A percentile compares a stretch with the other conserved stretches of the same genome.
These are phyloP conservation scores for Nymphicus hollandicus DNA, from an alignment of 2,113 vertebrate genomes.

Conservation along the genomic window DNA sequence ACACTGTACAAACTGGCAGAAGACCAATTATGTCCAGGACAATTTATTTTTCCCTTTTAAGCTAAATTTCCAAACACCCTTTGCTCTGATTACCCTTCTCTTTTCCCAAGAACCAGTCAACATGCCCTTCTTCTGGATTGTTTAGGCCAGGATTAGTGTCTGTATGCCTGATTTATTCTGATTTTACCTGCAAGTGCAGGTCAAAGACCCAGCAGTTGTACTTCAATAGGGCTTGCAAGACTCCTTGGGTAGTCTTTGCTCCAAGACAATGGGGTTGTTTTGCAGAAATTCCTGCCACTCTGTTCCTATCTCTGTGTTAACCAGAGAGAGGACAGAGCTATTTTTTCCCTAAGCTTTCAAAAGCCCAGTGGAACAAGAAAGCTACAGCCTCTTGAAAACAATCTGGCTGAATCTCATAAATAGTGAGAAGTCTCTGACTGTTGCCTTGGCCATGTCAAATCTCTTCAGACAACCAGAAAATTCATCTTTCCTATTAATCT, in stretches of 20 bases:
- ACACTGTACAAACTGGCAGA: neutral
- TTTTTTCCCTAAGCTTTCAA: neutral
- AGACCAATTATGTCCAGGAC: neutral
- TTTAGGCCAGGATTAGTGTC: slow-evolving; percentile 2
- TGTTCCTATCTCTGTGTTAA: neutral
- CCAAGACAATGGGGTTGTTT: neutral
- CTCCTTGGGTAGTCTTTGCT: neutral
- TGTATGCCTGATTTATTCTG: neutral
- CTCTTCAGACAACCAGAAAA: slow-evolving; percentile 58
- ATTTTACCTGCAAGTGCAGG: slow-evolving; percentile 24
- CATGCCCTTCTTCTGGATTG: neutral
- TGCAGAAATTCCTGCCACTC: neutral
- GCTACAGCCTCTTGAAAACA: neutral
- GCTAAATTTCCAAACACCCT: neutral
- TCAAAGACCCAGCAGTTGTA: neutral
- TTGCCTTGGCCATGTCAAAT: slow-evolving; percentile 22
- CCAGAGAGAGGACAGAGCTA: neutral
- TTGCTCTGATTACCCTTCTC: slow-evolving; percentile 2
- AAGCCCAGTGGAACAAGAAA: neutral
- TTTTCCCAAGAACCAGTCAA: neutral
- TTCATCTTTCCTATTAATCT: slow-evolving; percentile 63
- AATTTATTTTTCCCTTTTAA: neutral
- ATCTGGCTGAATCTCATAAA: neutral
- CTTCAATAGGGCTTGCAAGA: neutral
- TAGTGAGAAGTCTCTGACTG: neutral